Conservation (phyloP, 2,888 invertebrate species). For the Rutpela maculata region DNA sequence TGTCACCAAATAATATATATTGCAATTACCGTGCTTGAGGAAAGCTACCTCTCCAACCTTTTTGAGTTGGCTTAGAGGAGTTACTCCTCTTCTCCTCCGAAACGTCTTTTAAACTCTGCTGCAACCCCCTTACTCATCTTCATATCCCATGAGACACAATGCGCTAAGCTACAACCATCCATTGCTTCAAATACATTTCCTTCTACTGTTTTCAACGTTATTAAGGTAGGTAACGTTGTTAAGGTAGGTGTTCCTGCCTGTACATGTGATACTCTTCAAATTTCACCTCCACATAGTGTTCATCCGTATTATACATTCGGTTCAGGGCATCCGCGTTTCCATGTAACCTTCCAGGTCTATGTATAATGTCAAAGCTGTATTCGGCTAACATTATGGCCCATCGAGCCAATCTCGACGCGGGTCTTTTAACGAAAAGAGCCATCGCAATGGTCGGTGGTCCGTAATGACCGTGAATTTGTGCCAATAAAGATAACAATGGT, state of each 20-base stretch:
- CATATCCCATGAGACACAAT: background rate
- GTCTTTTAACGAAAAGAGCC: no score
- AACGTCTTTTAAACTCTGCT: background rate
- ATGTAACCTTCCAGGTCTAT: slow-evolving; percentile 24
- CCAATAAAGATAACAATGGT: no score
- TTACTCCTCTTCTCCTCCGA: background rate
- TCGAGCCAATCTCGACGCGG: slow-evolving; percentile 36
- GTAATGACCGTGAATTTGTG: no score
- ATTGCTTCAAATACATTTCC: background rate
- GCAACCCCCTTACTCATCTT: background rate
- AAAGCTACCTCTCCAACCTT: background rate
- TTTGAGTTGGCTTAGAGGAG: background rate
- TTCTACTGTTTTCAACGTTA: background rate
- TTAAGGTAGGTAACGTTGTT: background rate
- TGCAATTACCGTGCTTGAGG: background rate
- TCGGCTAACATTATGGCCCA: slow-evolving; percentile 37
- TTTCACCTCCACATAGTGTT: no score
- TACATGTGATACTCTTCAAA: no score
- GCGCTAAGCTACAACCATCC: background rate
- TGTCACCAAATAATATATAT: background rate
- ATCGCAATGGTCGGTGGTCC: no score
- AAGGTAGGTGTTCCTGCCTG: background rate
- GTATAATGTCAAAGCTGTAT: slow-evolving; percentile 37
- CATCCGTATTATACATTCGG: no score
- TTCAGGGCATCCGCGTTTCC: slow-evolving; percentile 32